Conservation (phyloP, 2,113 vertebrate species). For the Atherinomorus stipes region DNA sequence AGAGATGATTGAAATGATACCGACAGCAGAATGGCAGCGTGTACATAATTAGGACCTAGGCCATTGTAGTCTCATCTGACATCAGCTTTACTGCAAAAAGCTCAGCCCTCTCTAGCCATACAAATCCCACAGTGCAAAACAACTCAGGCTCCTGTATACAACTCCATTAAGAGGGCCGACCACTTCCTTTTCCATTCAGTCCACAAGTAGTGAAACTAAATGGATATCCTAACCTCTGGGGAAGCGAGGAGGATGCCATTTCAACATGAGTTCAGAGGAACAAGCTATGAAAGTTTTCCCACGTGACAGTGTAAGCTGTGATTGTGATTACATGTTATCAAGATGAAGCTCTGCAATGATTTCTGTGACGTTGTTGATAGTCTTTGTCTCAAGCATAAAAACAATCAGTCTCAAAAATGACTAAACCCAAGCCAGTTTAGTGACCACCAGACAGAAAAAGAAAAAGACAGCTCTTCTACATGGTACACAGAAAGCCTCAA, state of each 20-base stretch:
- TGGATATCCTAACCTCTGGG: constrained; percentile 57
- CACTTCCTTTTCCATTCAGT: constrained; percentile 69
- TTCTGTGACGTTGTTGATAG: constrained; percentile 4
- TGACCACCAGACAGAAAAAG: background rate
- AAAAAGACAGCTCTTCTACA: background rate
- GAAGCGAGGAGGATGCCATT: constrained; percentile 39
- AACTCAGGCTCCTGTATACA: constrained; percentile 45
- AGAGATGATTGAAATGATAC: constrained; percentile 41
- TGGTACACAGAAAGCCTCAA: background rate
- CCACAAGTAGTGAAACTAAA: constrained; percentile 70
- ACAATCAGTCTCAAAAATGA: background rate
- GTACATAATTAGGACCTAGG: constrained; percentile 61
- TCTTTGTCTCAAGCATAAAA: background rate
- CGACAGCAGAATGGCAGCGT: constrained; percentile 26
- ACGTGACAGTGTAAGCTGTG: constrained; percentile 17
- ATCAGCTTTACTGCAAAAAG: constrained; percentile 20
- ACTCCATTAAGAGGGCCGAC: constrained; percentile 69
- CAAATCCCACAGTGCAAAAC: constrained; percentile 56
- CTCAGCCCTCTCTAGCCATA: constrained; percentile 24
- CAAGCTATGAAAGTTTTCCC: constrained; percentile 51
- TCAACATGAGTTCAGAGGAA: constrained; percentile 50
- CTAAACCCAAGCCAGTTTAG: background rate
- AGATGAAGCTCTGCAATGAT: constrained; percentile 1
- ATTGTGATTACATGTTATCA: constrained; percentile 6
- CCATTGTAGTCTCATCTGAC: constrained; percentile 30